phyloP scores from a whole-genome alignment of 1,140 invertebrate genomes.

The Ylistrum balloti region DNA sequence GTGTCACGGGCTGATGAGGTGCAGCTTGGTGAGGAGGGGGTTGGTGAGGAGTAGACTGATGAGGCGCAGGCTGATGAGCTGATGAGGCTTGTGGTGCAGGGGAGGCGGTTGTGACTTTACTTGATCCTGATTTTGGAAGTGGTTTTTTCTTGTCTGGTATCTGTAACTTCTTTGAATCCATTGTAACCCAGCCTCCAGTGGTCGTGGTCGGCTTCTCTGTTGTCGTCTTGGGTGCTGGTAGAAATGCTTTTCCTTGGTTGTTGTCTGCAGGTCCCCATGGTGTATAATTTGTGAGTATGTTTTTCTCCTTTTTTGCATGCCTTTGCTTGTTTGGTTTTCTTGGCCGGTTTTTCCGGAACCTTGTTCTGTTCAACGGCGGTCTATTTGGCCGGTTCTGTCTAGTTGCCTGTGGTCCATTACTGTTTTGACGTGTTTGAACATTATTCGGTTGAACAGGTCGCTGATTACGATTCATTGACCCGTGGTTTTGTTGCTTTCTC shows the following conservation, averaged over 20 bases:
- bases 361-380: background rate
- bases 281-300: background rate
- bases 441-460: background rate
- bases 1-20: background rate
- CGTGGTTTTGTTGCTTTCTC: background rate
- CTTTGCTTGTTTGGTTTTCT: background rate
- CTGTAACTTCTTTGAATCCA: background rate
- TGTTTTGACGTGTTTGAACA: background rate
- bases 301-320: background rate
- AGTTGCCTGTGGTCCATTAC: background rate
- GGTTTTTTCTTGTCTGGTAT: background rate
- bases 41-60: background rate
- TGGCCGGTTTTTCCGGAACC: background rate
- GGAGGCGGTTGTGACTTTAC: background rate
- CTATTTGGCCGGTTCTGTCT: background rate
- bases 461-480: background rate
- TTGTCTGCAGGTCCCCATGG: background rate
- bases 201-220: constrained; percentile 10
- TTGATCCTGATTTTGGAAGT: background rate
- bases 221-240: background rate
- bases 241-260: background rate
- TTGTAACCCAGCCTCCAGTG: background rate
- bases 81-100: background rate
- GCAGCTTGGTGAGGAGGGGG: background rate
- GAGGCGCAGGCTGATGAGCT: background rate